These are phyloP conservation scores for Chaetorhynchus papuensis DNA, from an alignment of 2,113 vertebrate species.

Conservation along the genomic window DNA sequence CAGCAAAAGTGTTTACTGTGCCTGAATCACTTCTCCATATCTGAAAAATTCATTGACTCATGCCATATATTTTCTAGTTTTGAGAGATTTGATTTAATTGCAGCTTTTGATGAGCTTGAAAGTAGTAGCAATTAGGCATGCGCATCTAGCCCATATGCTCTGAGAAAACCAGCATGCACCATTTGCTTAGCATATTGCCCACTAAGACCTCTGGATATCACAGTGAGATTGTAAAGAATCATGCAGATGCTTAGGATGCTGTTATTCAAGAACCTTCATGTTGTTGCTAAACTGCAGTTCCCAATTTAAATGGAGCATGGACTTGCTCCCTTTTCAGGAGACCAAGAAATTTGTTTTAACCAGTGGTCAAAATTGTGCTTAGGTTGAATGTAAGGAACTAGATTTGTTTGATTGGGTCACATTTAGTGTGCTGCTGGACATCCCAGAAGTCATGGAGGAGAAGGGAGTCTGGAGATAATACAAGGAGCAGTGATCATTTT, in stretches of 20 bases:
- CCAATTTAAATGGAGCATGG: not conserved
- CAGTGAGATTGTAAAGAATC: not conserved
- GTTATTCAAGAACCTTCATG: not conserved
- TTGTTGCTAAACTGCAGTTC: not conserved
- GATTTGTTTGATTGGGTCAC: not conserved
- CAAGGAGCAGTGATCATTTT: not conserved
- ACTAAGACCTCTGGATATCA: not conserved
- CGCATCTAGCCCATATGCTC: not conserved
- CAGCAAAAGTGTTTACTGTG: not conserved
- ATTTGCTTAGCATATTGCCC: not conserved
- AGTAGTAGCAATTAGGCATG: not conserved
- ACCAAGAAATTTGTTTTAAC: not conserved
- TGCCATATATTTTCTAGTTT: not conserved
- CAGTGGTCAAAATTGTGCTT: not conserved
- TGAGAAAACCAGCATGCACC: not conserved
- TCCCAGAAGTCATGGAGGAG: not conserved
- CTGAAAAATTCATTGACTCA: conserved; percentile 34
- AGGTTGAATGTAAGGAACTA: not conserved
- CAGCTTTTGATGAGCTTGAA: not conserved
- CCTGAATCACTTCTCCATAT: not conserved
- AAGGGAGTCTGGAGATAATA: not conserved
- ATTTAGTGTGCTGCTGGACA: not conserved
- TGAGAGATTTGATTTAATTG: not conserved
- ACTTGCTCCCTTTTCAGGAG: not conserved
- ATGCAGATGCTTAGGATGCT: not conserved